Conservation (phyloP, 2,797 vertebrate species). For the Fundulus diaphanus region DNA sequence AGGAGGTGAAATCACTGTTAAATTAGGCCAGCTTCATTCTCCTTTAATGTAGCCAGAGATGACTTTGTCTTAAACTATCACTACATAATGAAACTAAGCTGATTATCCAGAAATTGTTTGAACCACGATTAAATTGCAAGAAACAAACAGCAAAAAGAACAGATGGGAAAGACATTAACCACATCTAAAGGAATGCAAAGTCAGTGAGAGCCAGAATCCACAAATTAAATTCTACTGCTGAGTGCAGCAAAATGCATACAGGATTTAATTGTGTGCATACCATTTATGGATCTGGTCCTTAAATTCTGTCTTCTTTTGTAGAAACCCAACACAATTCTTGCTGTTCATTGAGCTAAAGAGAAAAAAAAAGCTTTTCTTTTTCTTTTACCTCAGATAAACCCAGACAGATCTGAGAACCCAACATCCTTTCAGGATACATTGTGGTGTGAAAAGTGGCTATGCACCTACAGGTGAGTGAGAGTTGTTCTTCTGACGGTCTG, state of each 20-base stretch:
- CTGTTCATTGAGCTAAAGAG: neutral
- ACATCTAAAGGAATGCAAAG: no score
- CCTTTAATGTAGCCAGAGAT: neutral
- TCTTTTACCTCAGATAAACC: neutral
- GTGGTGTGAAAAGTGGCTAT: neutral
- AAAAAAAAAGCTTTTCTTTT: neutral
- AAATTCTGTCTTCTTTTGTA: neutral
- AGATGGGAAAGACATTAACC: no score
- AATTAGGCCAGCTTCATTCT: no score
- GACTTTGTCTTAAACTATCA: neutral
- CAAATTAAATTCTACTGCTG: neutral
- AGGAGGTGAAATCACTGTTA: no score
- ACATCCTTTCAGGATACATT: neutral
- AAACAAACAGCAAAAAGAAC: neutral
- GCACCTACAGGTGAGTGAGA: neutral
- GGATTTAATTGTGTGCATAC: neutral
- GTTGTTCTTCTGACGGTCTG: neutral
- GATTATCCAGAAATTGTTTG: neutral
- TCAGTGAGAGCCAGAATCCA: no score
- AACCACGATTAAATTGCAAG: neutral
- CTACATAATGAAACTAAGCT: neutral
- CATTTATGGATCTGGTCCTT: neutral
- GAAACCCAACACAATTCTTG: neutral
- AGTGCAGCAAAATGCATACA: neutral
- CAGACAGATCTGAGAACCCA: neutral